Conservation (phyloP, 2,797 vertebrate species). For the Taenioides sp. region DNA sequence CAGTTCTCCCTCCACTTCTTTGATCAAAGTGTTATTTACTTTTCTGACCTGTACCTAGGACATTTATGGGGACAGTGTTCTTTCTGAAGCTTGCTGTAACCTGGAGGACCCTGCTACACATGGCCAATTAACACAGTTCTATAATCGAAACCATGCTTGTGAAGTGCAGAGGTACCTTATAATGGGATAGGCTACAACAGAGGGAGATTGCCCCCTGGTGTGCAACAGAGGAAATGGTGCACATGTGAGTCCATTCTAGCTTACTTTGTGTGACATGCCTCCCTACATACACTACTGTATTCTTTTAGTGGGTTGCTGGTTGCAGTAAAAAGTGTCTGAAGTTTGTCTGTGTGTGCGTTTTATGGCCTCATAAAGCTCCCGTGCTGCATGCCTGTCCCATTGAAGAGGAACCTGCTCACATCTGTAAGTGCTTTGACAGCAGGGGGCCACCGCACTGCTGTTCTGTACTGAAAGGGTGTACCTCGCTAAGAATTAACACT, state of each 20-base stretch:
- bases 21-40: constrained; percentile 52
- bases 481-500: constrained; percentile 49
- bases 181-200: constrained; percentile 66
- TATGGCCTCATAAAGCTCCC: constrained; percentile 72
- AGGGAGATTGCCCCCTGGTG: constrained; percentile 54
- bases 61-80: constrained; percentile 51
- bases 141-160: constrained; percentile 67
- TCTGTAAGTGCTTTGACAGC: constrained; percentile 78
- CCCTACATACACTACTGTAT: constrained; percentile 48
- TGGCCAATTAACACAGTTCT: constrained; percentile 63
- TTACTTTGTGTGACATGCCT: constrained; percentile 40
- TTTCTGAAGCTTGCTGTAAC: constrained; percentile 42
- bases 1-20: constrained; percentile 20
- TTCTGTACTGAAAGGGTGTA: constrained; percentile 47
- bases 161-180: constrained; percentile 37
- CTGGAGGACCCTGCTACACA: constrained; percentile 36
- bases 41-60: constrained; percentile 39
- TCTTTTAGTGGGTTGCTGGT: constrained; percentile 66
- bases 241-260: constrained; percentile 57
- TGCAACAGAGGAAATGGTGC: constrained; percentile 74
- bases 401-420: constrained; percentile 66
- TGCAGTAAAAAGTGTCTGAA: constrained; percentile 77
- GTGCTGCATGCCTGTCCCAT: constrained; percentile 72
- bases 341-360: constrained; percentile 73
- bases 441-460: constrained; percentile 67